Conservation (phyloP, 2,888 invertebrate genomes). For the Ischnura elegans region DNA sequence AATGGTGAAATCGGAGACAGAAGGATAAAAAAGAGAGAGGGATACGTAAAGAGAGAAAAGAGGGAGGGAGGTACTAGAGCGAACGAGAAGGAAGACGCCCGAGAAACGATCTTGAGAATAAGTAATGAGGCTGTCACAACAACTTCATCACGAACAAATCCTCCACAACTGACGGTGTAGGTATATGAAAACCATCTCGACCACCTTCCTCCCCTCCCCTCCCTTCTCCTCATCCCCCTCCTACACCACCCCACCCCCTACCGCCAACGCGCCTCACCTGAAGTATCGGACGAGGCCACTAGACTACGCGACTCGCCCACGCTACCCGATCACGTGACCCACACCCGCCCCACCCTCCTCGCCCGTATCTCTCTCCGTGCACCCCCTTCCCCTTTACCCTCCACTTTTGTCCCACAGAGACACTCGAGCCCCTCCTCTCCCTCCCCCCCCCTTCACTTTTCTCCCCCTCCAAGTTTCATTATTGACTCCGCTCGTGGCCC, state of each 20-base stretch:
- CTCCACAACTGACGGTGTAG: constrained; percentile 9
- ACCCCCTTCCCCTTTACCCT: neutral
- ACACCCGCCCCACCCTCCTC: neutral
- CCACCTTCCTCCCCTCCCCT: constrained; percentile 52
- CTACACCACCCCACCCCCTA: constrained; percentile 34
- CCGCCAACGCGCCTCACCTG: neutral
- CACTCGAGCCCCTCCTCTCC: neutral
- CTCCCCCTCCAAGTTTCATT: neutral
- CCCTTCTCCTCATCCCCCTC: constrained; percentile 50
- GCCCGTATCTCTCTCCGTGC: neutral
- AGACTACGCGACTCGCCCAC: neutral
- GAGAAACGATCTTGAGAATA: constrained; percentile 57
- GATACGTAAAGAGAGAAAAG: constrained; percentile 26
- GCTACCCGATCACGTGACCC: neutral
- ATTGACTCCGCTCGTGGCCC: neutral
- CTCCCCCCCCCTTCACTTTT: neutral
- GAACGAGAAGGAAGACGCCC: neutral
- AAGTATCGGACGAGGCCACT: neutral
- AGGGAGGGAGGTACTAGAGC: constrained; percentile 18
- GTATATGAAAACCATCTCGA: constrained; percentile 32
- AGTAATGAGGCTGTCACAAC: constrained; percentile 67
- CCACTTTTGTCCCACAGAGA: neutral
- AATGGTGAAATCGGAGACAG: neutral
- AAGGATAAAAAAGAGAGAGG: constrained; percentile 9
- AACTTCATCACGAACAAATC: constrained; percentile 62